A percentile compares a stretch with the other conserved stretches of the same genome.
Conservation (phyloP, 2,797 vertebrate species). For the Notamacropus eugenii region DNA sequence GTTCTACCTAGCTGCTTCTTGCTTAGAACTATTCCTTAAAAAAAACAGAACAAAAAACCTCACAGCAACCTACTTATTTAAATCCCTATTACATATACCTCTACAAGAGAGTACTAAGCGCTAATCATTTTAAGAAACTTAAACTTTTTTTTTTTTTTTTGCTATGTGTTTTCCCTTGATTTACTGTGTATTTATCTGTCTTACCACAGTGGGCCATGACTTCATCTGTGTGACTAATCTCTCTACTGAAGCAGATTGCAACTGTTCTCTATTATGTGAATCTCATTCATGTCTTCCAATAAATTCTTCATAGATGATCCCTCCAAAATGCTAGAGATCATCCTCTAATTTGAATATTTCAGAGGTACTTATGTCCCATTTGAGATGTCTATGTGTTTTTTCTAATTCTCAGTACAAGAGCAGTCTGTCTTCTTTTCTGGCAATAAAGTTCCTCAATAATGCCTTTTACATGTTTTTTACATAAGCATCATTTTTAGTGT, state of each 20-base stretch:
- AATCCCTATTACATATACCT: background rate
- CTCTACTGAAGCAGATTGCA: background rate
- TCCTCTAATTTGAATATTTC: background rate
- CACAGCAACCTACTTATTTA: background rate
- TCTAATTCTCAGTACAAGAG: no score
- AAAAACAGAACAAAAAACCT: background rate
- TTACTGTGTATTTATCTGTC: background rate
- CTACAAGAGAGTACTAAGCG: background rate
- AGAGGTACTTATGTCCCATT: no score
- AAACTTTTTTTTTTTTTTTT: no score
- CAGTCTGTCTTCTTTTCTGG: no score
- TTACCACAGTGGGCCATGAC: background rate
- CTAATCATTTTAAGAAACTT: no score
- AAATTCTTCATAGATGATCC: background rate
- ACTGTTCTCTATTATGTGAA: background rate
- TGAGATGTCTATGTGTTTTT: no score
- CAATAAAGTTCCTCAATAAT: no score
- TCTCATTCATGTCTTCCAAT: background rate
- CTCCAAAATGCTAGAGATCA: background rate
- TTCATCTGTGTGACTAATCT: background rate
- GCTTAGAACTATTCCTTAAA: no score
- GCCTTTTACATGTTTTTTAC: no score
- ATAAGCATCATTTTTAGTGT: no score
- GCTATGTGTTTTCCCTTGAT: background rate
- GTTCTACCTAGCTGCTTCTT: background rate